Evolutionary conservation across 2,797 vertebrate genomes (phyloP).

Genomic region (Coccyzus lansbergi): DNA sequence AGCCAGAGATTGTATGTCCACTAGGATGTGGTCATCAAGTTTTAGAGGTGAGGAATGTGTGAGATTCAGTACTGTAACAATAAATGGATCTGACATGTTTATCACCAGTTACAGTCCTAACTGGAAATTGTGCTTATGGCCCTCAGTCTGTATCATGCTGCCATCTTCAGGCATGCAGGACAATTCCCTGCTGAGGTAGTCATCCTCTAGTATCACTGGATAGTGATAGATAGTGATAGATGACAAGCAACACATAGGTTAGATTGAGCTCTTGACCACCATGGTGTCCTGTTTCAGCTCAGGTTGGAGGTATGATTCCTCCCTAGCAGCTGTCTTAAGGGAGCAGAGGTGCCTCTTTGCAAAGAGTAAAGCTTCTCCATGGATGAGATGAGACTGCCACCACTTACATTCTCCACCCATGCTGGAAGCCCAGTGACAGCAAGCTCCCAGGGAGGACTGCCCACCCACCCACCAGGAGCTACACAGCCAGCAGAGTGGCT

Average conservation of each 20-base stretch:
- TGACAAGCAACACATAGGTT: not conserved
- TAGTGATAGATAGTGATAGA: too few species aligned
- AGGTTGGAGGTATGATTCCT: not conserved
- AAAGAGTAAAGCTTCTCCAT: not conserved
- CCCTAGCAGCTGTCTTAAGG: not conserved
- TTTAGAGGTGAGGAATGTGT: not conserved
- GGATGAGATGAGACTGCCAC: not conserved
- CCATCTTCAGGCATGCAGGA: not conserved
- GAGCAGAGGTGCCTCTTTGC: not conserved
- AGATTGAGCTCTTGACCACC: not conserved
- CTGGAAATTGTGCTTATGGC: not conserved
- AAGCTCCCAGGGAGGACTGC: not conserved
- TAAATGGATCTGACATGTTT: not conserved
- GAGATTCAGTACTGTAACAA: not conserved
- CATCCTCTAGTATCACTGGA: not conserved
- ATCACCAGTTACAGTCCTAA: not conserved
- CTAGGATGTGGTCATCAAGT: accelerated
- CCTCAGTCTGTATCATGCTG: not conserved
- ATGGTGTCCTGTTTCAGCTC: not conserved
- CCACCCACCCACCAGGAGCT: not conserved
- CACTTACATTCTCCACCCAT: accelerated
- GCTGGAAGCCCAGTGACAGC: not conserved
- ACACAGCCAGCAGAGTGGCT: not conserved
- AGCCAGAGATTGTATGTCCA: not conserved
- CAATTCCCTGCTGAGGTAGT: not conserved